Percentiles rank a stretch among this genome's conserved stretches.
phyloP scores from a whole-genome alignment of 1,140 invertebrate species.

The Ectropis grisescens region DNA sequence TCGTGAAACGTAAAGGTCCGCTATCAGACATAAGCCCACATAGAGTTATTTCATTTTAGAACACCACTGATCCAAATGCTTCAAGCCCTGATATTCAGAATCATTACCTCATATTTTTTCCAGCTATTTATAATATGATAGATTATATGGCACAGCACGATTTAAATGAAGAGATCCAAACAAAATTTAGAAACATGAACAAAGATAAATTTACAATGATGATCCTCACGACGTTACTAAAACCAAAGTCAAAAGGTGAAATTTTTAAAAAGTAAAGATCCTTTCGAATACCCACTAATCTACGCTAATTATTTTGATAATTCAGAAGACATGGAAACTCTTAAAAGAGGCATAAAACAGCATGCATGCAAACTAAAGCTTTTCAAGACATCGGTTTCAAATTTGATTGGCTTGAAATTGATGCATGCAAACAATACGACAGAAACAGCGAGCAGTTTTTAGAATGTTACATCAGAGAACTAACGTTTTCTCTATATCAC shows the following conservation, averaged over 20 bases:
- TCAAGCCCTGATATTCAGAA: constrained; percentile 28
- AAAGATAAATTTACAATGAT: too few species aligned
- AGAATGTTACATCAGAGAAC: constrained; percentile 54
- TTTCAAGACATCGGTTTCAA: constrained; percentile 48
- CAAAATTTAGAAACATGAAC: too few species aligned
- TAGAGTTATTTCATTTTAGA: constrained; percentile 26
- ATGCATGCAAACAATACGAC: constrained; percentile 40
- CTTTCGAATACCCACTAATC: constrained; percentile 74
- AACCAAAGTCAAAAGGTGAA: constrained; percentile 72
- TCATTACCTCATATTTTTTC: constrained; percentile 43
- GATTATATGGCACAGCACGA: too few species aligned
- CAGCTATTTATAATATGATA: too few species aligned
- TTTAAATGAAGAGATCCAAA: too few species aligned
- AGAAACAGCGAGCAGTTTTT: constrained; percentile 68
- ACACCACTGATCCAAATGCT: constrained; percentile 23
- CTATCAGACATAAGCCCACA: constrained; percentile 19
- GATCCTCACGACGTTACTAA: constrained; percentile 60
- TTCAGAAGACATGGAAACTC: constrained; percentile 64
- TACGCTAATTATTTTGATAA: constrained; percentile 78
- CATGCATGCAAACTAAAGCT: constrained; percentile 55
- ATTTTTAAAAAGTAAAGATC: constrained; percentile 72
- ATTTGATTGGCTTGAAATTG: constrained; percentile 44
- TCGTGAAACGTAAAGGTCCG: constrained; percentile 19
- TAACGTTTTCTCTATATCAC: constrained; percentile 73
- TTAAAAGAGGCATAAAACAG: constrained; percentile 70